These are phyloP conservation scores for Tiliacea aurago DNA, from an alignment of 2,888 invertebrate genomes.

Conservation along the genomic window DNA sequence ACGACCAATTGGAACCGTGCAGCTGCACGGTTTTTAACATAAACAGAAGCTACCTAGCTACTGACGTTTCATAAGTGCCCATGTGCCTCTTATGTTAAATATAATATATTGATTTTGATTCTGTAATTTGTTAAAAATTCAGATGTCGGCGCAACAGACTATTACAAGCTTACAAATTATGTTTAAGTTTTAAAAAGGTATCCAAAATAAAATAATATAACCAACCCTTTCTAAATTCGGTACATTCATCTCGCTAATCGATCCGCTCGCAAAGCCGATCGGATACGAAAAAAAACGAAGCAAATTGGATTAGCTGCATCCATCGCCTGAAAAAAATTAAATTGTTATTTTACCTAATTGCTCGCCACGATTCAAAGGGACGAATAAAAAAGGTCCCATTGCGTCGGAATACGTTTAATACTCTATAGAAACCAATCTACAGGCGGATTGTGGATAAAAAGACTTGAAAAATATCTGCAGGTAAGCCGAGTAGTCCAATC, in stretches of 20 bases:
- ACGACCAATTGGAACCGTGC: no score
- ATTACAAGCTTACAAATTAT: constrained; percentile 11
- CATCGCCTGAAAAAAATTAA: constrained; percentile 71
- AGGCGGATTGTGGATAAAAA: constrained; percentile 66
- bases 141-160: no score
- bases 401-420: constrained; percentile 73
- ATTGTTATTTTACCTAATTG: constrained; percentile 84
- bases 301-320: constrained; percentile 70
- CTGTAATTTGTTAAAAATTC: not conserved
- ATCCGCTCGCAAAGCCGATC: constrained; percentile 66
- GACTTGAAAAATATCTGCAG: constrained; percentile 81
- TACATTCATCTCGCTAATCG: constrained; percentile 75
- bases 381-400: constrained; percentile 69
- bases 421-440: constrained; percentile 79
- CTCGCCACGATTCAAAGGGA: constrained; percentile 71
- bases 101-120: no score
- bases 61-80: no score
- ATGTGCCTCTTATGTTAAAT: no score
- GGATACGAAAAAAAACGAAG: constrained; percentile 66
- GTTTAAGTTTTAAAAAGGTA: constrained; percentile 21
- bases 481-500: constrained; percentile 87
- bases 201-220: constrained; percentile 36
- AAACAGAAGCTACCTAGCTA: no score
- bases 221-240: constrained; percentile 69
- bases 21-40: no score